Base-by-base conservation (phyloP, 2,888 invertebrate genomes). In the Dicyrtoma fusca region DNA sequence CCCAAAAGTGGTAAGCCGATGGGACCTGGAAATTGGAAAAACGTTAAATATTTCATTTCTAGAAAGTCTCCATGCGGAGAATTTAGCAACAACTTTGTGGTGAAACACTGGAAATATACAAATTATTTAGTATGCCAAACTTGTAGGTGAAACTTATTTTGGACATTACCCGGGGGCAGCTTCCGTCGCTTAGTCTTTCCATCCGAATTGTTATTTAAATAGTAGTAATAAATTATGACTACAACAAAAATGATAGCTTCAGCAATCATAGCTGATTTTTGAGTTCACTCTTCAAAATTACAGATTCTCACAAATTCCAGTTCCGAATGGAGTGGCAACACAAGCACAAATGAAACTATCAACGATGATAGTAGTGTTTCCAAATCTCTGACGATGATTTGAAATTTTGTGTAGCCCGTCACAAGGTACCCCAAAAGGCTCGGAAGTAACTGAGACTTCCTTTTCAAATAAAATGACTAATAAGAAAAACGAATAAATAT, bases 1-100 rank as follows among this genome's bases (percentile, higher is more conserved):
- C 79, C 79, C 17, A 79, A 14, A 3, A 78, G 45, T 5, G 79
- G 79, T 1, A 77, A 25, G 1, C 77, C 72, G 2, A 63, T 6
- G 6, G 79, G 79, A 17, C 79, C 79, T 75, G 42, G 3, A 51
- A n/a, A n/a, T n/a, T n/a, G 23, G n/a, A 44, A 11, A 59, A 59
- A 59, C 13, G 21, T 44, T 42, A 42, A 23, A 55, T 55, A 55
- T 21, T 55, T 21, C 14, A 21, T 17, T 11, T 19, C 13, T 19
- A 14, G 13, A 53, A n/a, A 17, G 53, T 13, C 6, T n/a, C 53
- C 19, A n/a, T 17, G 8, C 53, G 6, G 19, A n/a, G 17, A 8
- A 8, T 13, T 8, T 8, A 53, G 53, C 10, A 53, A 13, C 17
- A 17, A 53, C 13, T n/a, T 6, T 53, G 19, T 17, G 10, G n/a